Percentiles rank a stretch among this genome's conserved stretches.
These are phyloP conservation scores for Ephialtes manifestator DNA, from an alignment of 2,888 invertebrate species.

Conservation along the genomic window DNA sequence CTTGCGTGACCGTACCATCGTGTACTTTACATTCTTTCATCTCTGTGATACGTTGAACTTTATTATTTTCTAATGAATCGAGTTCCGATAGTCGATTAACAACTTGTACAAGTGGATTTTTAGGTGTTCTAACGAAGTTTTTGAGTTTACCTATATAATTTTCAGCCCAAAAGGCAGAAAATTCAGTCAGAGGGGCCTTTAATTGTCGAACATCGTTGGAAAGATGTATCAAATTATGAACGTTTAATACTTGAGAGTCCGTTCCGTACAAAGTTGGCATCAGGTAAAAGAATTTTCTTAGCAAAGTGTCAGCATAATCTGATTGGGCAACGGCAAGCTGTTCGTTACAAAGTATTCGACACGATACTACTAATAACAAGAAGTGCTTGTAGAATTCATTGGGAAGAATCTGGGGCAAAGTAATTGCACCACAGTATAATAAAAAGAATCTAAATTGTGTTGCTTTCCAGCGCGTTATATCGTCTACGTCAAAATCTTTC, in stretches of 20 bases:
- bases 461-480: conserved; percentile 71
- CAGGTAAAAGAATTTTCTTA: conserved; percentile 43
- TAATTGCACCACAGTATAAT: conserved; percentile 36
- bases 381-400: conserved; percentile 21
- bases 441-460: conserved; percentile 71
- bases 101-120: conserved; percentile 38
- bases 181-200: conserved; percentile 17
- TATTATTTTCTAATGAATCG: not conserved
- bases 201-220: conserved; percentile 53
- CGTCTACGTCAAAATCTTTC: conserved; percentile 66
- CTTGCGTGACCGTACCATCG: no score
- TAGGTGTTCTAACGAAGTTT: conserved; percentile 5
- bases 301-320: conserved; percentile 14
- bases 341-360: conserved; percentile 1
- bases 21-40: no score
- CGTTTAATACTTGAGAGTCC: conserved; percentile 57
- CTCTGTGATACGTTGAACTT: no score
- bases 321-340: not conserved
- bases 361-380: not conserved
- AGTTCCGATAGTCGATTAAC: conserved; percentile 18
- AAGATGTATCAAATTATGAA: conserved; percentile 65
- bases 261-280: conserved; percentile 19
- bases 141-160: conserved; percentile 30
- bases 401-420: conserved; percentile 7
- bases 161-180: conserved; percentile 39